phyloP scores from a whole-genome alignment of 2,113 vertebrate species.

The Entelurus aequoreus region DNA sequence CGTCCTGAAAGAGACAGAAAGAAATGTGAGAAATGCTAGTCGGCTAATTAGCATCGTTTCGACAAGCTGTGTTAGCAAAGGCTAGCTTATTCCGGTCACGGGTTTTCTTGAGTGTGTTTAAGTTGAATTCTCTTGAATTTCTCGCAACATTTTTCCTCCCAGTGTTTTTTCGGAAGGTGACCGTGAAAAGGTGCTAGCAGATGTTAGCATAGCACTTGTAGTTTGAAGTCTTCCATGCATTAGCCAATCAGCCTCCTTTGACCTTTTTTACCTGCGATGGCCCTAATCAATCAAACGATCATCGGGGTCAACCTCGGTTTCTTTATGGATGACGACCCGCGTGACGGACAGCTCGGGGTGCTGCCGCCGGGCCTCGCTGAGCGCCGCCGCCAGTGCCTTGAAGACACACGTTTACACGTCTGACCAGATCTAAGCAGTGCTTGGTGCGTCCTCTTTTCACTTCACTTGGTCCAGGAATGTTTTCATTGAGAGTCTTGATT shows the following conservation, averaged over 20 bases:
- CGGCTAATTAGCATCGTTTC: conserved; percentile 1
- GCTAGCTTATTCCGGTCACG: no score
- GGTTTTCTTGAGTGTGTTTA: no score
- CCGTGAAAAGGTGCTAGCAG: no score
- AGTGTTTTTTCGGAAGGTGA: no score
- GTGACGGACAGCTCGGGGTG: conserved; percentile 98
- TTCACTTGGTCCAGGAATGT: no score
- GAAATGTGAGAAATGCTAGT: neutral
- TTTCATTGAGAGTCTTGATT: neutral
- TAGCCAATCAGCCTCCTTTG: conserved; percentile 24
- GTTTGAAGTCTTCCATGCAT: conserved; percentile 21
- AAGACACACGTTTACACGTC: conserved; percentile 19
- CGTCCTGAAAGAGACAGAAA: conserved; percentile 5
- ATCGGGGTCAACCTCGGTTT: conserved; percentile 87
- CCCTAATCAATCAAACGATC: conserved; percentile 59
- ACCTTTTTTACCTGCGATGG: conserved; percentile 42
- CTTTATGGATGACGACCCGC: conserved; percentile 96
- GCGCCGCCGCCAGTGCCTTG: conserved; percentile 91
- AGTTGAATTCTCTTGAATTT: no score
- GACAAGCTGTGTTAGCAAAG: no score
- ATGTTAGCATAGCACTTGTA: conserved; percentile 6
- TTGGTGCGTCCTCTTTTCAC: no score
- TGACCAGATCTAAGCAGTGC: neutral
- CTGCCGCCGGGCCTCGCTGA: conserved; percentile 93
- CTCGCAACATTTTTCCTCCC: no score